Evolutionary conservation across 2,888 invertebrate species (phyloP), one percentile per base, ranked within the genome.

Genomic region (Athrips mouffetella): DNA sequence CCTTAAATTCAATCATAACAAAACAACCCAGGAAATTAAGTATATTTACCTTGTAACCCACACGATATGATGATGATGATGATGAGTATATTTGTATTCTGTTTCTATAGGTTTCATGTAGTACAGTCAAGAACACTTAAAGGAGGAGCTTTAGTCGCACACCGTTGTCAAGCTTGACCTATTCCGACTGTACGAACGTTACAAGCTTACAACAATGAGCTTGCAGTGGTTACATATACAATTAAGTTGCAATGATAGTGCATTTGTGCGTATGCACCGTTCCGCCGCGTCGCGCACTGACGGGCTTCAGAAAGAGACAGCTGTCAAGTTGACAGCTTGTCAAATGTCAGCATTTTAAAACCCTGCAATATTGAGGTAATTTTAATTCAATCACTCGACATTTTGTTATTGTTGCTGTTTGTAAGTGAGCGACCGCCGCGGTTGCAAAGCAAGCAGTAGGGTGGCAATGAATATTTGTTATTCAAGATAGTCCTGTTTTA

Each of bases 331-430:
- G 70, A 80, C 83, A 86, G 80, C 73, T n/a, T 84, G 85, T 87
- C 87, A 88, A 79, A 78, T 72, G 80, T 76, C 77, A 76, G 70
- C 77, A 56, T 68, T 81, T 71, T 76, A 77, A 76, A 81, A 75
- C 75, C 72, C 27, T 8, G 73, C 76, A 74, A 73, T 75, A 80
- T 80, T 77, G 73, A 73, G 73, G 78, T 70, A 79, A 81, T 80
- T 86, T 86, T 81, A 82, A 85, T 87, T 87, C 79, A 84, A 84
- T 82, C 74, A 66, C 59, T 67, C 73, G 72, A 78, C 79, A 76
- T 79, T 81, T 67, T 65, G 65, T 67, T 64, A 65, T 66, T 78
- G 80, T 67, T 64, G 65, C 67, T 64, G 65, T 66, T 70, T 67
- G 65, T 70, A 70, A 70, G 61, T 67, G 67, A 60, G 63, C 59